phyloP scores from a whole-genome alignment of 2,113 vertebrate species.

The Isichthys henryi region DNA sequence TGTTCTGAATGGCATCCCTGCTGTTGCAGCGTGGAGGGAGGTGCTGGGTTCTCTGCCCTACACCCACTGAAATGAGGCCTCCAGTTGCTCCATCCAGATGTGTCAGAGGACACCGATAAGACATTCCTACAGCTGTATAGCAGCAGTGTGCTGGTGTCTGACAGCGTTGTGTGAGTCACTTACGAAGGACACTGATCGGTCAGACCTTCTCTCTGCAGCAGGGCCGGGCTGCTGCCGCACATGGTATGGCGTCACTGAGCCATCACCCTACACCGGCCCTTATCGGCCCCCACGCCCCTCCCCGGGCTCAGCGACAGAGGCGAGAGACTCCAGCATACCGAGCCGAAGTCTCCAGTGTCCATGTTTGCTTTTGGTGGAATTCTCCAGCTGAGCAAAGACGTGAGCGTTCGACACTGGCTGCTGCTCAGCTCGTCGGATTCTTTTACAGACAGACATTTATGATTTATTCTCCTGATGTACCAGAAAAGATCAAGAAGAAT shows the following conservation, averaged over 20 bases:
- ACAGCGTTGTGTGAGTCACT: not conserved
- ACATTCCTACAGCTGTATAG: not conserved
- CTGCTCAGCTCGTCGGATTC: not conserved
- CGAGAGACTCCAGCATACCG: not conserved
- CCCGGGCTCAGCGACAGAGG: not conserved
- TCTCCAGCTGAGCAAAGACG: not conserved
- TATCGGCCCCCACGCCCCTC: not conserved
- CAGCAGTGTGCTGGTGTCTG: not conserved
- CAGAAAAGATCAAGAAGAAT: not conserved
- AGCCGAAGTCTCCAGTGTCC: not conserved
- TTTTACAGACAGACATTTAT: not conserved
- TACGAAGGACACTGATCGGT: not conserved
- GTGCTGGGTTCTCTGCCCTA: not conserved
- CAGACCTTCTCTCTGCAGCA: not conserved
- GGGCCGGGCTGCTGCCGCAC: not conserved
- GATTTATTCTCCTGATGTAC: not conserved
- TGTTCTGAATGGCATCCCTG: not conserved
- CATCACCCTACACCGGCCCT: not conserved
- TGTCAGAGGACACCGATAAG: not conserved
- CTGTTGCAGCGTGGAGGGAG: not conserved
- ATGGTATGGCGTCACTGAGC: not conserved
- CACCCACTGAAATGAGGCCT: not conserved
- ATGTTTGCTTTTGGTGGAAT: not conserved
- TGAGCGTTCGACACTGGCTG: not conserved
- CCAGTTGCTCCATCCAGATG: not conserved